Evolutionary conservation across 2,888 invertebrate genomes (phyloP), one percentile per base, ranked within the genome.

Genomic region (Pecten maximus): DNA sequence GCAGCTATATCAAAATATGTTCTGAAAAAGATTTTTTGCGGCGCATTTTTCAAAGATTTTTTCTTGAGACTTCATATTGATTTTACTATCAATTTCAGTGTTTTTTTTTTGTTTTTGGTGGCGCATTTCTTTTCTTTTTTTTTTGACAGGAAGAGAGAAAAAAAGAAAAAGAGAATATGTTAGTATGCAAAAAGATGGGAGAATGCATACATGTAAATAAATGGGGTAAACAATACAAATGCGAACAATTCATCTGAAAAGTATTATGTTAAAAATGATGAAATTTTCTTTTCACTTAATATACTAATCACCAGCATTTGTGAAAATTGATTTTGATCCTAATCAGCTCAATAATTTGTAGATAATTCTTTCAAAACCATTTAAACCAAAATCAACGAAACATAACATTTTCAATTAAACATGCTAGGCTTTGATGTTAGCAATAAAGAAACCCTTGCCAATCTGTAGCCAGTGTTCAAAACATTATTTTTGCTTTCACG

Each of bases 151-250:
- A 28, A 35, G 28, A 74, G 74, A 74, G 74, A 74, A 74, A 74
- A 74, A 74, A 74, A 74, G 74, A 74, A 74, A 74, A 74, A 74
- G 74, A 74, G 74, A 74, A 74, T 74, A 74, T 35, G 74, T 74
- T 74, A 74, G 74, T 74, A 74, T 74, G 74, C 74, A 74, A 74
- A 2, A 74, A 12, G 35, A 35, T 35, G 28, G 74, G 28, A 23
- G 35, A 74, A 74, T 74, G 74, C 74, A 74, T 74, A 74, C 74
- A 74, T 35, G 74, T 74, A 74, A 74, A 74, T 74, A 28, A 74
- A 0, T 74, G 74, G 35, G 35, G 35, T 12, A 74, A 74, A 50
- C 50, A 54, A 74, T 74, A 10, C 28, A n/a, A 6, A 74, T 74
- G 54, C 23, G 1, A 54, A 54, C 54, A 54, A 23, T 19, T 19